Conservation (phyloP, 1,140 invertebrate species). For the Paracyclopina nana region DNA sequence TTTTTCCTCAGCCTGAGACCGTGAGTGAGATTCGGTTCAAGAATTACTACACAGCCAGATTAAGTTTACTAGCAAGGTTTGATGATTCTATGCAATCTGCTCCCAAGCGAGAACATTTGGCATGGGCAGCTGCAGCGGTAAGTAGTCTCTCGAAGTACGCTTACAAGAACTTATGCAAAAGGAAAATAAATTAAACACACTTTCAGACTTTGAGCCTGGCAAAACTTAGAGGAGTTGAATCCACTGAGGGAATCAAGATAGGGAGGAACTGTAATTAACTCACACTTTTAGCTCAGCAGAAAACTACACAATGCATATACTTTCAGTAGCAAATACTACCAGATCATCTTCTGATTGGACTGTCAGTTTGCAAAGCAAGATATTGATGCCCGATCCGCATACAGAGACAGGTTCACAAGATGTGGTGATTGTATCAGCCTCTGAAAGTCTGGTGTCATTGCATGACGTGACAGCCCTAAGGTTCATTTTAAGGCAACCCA, state of each 20-base stretch:
- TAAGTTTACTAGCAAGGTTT: neutral
- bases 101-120: constrained; percentile 13
- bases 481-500: constrained; percentile 13
- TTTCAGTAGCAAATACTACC: neutral
- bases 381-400: constrained; percentile 10
- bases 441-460: constrained; percentile 3
- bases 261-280: neutral
- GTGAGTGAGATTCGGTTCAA: constrained; percentile 12
- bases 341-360: constrained; percentile 3
- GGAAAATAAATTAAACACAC: neutral
- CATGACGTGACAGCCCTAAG: constrained; percentile 11
- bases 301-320: neutral
- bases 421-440: neutral
- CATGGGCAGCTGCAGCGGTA: constrained; percentile 11
- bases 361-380: constrained; percentile 3
- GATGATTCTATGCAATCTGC: constrained; percentile 7
- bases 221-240: neutral
- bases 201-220: neutral
- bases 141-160: neutral
- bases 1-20: constrained; percentile 7
- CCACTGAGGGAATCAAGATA: neutral
- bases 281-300: neutral
- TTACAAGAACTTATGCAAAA: neutral
- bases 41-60: constrained; percentile 10
- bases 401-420: constrained; percentile 8